Evolutionary conservation across 2,113 vertebrate species (phyloP), one percentile per base, ranked within the genome.

Genomic region (Egretta garzetta): DNA sequence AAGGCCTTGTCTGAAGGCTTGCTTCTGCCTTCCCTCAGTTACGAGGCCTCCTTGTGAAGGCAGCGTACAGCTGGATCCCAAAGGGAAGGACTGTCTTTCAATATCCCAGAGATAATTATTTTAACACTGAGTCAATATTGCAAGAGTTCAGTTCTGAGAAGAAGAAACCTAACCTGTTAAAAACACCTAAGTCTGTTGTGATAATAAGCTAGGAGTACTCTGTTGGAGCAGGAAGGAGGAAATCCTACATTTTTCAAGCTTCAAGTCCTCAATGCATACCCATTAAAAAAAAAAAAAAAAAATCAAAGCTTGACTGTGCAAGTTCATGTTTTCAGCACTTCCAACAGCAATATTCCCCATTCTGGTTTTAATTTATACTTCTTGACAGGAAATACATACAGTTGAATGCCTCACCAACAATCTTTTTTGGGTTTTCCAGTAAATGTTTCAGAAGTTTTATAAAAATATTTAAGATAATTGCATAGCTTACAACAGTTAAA

Each of bases 151-250:
- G 32, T 21, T 30, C 2, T 9, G 32, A 62, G 14, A 88, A 50
- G 20, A 81, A 50, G 20, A 81, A 66, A 73, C 19, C 16, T 74
- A 49, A 82, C 13, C 7, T 18, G 20, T 12, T 52, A 82, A 39
- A 35, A 56, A 1, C 8, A 13, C 30, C 2, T n/a, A 64, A 73
- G 41, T 45, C 21, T 22, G 16, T 3, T 62, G 14, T 56, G 47
- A n/a, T 5, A 60, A 37, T 6, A 62, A 58, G 43, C 37, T 14
- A 88, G 27, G 8, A 91, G 14, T 17, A 74, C 12, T 58, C 35
- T 58, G 14, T 26, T 0, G 0, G 7, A 6, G 21, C 33, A 84
- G n/a, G 30, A 52, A 9, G 20, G 35, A 64, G 6, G n/a, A n/a
- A 83, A 83, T 37, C 55, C 22, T 32, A 50, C 3, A 8, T 58